A percentile compares a stretch with the other conserved stretches of the same genome.
Evolutionary conservation across 2,888 invertebrate genomes (phyloP).

Genomic region (Hypsopygia costalis): DNA sequence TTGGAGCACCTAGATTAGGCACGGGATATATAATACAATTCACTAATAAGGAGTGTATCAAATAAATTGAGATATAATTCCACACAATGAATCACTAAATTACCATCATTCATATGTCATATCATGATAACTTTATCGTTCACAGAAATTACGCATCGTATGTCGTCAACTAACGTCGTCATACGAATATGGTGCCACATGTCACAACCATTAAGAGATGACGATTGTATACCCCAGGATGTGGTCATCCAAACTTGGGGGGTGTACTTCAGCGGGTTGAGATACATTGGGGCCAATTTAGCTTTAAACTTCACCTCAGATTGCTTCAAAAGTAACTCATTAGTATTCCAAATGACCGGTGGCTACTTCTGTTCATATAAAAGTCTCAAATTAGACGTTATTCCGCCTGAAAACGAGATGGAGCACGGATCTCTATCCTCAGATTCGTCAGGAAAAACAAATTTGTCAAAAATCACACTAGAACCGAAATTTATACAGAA

Average conservation of each 20-base stretch:
- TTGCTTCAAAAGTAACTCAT: slow-evolving; percentile 85
- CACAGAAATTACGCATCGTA: slow-evolving; percentile 68
- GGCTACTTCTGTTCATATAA: slow-evolving; percentile 88
- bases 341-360: slow-evolving; percentile 93
- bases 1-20: too few species aligned
- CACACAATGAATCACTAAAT: too few species aligned
- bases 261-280: slow-evolving; percentile 90
- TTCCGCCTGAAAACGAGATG: slow-evolving; percentile 64
- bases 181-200: slow-evolving; percentile 73
- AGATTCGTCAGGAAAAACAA: slow-evolving; percentile 61
- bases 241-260: slow-evolving; percentile 89
- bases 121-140: slow-evolving; percentile 11
- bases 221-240: slow-evolving; percentile 60
- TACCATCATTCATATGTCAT: too few species aligned
- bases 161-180: slow-evolving; percentile 71
- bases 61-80: too few species aligned
- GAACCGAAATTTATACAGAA: slow-evolving; percentile 51
- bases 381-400: slow-evolving; percentile 72
- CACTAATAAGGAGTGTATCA: too few species aligned
- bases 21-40: too few species aligned
- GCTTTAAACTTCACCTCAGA: slow-evolving; percentile 84
- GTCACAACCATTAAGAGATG: slow-evolving; percentile 29
- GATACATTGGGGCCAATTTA: slow-evolving; percentile 86
- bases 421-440: slow-evolving; percentile 66
- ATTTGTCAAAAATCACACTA: slow-evolving; percentile 54